These are phyloP conservation scores for Pristionchus entomophagus DNA, from an alignment of 2,888 invertebrate genomes.

Conservation along the genomic window DNA sequence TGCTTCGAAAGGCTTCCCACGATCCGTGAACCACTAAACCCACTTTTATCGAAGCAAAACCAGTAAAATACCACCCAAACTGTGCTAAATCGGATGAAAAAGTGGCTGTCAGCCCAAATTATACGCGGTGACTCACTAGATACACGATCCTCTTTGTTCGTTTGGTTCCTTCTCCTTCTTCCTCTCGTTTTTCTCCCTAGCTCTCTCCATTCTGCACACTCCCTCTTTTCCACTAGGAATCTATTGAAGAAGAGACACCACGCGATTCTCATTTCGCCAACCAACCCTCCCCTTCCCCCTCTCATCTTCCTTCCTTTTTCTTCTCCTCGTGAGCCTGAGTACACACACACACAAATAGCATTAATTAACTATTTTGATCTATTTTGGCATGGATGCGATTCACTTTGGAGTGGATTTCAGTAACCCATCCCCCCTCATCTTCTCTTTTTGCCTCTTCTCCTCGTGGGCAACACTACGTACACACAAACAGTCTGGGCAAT, in stretches of 20 bases:
- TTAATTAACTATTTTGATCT: no score
- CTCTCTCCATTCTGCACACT: background rate
- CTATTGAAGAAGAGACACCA: no score
- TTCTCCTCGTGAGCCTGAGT: no score
- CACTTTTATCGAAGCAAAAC: background rate
- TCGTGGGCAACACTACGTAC: background rate
- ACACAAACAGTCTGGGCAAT: background rate
- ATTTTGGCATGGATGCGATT: no score
- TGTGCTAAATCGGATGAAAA: background rate
- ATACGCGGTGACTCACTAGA: background rate
- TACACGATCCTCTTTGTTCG: background rate
- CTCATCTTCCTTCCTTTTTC: no score
- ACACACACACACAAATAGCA: no score
- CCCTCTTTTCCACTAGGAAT: background rate
- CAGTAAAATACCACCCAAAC: background rate
- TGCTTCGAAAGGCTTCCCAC: background rate
- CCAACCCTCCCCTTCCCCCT: no score
- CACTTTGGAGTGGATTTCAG: no score
- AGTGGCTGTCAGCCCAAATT: background rate
- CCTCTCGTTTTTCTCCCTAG: background rate
- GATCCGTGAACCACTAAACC: no score
- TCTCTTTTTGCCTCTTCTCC: no score
- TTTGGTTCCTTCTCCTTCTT: background rate
- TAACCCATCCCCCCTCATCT: no score
- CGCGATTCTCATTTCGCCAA: no score